Base-by-base conservation (phyloP, 1,140 invertebrate species). In the Heliothis virescens region DNA sequence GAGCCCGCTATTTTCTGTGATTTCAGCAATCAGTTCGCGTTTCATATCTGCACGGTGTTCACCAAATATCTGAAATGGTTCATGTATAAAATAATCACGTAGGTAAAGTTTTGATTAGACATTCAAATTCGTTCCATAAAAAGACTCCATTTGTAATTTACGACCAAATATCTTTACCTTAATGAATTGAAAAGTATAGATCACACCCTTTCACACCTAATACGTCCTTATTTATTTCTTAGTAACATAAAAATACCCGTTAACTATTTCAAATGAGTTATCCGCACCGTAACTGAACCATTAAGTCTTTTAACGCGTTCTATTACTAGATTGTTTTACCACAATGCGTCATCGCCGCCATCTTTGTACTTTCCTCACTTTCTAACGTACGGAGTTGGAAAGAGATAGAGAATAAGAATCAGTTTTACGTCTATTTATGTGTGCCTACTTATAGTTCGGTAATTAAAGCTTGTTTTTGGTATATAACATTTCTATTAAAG, bases 381-480 rank as follows among this genome's bases (percentile, higher is more conserved):
- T 86, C 77, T 79, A 62, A 65, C 63, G 21, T 55, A 50, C 29
- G 11, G 12, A 9, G 16, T 59, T 71, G 67, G 81, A 80, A 69
- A 80, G 71, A 59, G 81, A 82, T 65, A 79, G 79, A 83, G 73
- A 83, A 83, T 79, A 72, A 84, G 83, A 83, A 89, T 80, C 74
- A 79, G 74, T 80, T 86, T 87, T 85, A 88, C 84, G 85, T 86
- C 83, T 88, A 88, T 86, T 88, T 85, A 84, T 83, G 86, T 79
- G 65, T 62, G 55, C 57, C 57, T 74, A 60, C 72, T 74, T 74
- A 60, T 74, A 74, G 72, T 74, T 50, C n/a, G n/a, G 57, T 57
- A 74, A 74, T 74, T 74, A 74, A 74, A 60, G 53, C 26, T 16
- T 74, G 55, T 47, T 77, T 47, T 47, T 47, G 71, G 53, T 60